Evolutionary conservation across 2,888 invertebrate genomes (phyloP), one percentile per base, ranked within the genome.

Genomic region (Microdon myrmicae): DNA sequence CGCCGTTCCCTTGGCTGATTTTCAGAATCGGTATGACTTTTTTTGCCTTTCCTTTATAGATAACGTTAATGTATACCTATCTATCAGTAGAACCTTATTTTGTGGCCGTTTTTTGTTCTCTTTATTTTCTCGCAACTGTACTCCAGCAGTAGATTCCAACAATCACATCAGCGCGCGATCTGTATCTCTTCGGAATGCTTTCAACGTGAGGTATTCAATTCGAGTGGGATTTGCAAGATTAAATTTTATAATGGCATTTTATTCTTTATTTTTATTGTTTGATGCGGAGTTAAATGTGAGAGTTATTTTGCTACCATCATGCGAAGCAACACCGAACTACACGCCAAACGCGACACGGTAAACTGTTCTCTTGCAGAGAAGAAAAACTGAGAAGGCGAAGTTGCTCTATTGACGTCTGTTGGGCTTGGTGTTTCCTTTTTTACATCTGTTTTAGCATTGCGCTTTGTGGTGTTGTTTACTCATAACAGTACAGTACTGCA

Each of bases 41-140:
- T 43, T 20, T 25, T 23, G 20, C 16, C 16, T 19, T 37, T 8
- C 7, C 49, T 56, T 29, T 35, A 47, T 58, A 58, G 37, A 51
- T 64, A 58, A 51, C 58, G 56, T 58, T 43, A 54, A 45, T 64
- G 58, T 58, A 58, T 64, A 43, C n/a, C n/a, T n/a, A n/a, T n/a
- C n/a, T 43, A 51, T 47, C 58, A 64, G 37, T 37, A 39, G 16
- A 47, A 53, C n/a, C n/a, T 35, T 45, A 38, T 38, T 54, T 60
- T 43, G 32, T 48, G 53, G 41, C 47, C 20, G 16, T 17, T 41
- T 16, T 54, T 44, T 6, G 12, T 26, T 39, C 38, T 19, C 13
- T 39, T 37, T 32, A 12, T n/a, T n/a, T n/a, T n/a, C n/a, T n/a
- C n/a, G n/a, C n/a, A n/a, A n/a, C n/a, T n/a, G n/a, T n/a, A n/a